Percentiles rank a stretch among this genome's conserved stretches.
Evolutionary conservation across 2,888 invertebrate genomes (phyloP).

Genomic region (Dasypolia templi): DNA sequence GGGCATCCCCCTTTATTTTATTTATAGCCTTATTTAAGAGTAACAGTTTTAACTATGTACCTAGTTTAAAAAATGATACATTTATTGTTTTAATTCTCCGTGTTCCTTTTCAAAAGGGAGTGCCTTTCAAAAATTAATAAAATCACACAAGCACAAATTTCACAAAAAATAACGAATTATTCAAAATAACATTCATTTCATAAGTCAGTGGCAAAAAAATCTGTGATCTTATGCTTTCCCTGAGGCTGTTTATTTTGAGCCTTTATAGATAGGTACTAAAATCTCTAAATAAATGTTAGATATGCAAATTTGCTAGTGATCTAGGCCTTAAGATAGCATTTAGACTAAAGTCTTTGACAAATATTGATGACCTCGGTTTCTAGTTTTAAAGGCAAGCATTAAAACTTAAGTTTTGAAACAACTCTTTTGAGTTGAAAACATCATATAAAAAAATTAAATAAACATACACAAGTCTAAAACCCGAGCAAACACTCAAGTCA

Average conservation of each 20-base stretch:
- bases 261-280: neutral
- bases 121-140: too few relatives aligned
- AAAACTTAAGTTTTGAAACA: neutral
- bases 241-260: neutral
- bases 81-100: too few relatives aligned
- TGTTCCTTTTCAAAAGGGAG: too few relatives aligned
- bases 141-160: too few relatives aligned
- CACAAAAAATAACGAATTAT: too few relatives aligned
- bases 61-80: too few relatives aligned
- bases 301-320: neutral
- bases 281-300: neutral
- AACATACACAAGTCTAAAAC: neutral
- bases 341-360: neutral
- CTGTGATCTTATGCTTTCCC: neutral
- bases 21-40: too few relatives aligned
- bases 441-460: too few relatives aligned
- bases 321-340: neutral
- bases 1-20: too few relatives aligned
- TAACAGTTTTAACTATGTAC: too few relatives aligned
- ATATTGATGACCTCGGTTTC: neutral
- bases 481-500: neutral
- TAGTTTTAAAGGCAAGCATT: neutral
- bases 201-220: too few relatives aligned
- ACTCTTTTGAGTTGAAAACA: neutral
- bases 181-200: neutral